Conservation (phyloP, 2,888 invertebrate species). For the Griposia aprilina region DNA sequence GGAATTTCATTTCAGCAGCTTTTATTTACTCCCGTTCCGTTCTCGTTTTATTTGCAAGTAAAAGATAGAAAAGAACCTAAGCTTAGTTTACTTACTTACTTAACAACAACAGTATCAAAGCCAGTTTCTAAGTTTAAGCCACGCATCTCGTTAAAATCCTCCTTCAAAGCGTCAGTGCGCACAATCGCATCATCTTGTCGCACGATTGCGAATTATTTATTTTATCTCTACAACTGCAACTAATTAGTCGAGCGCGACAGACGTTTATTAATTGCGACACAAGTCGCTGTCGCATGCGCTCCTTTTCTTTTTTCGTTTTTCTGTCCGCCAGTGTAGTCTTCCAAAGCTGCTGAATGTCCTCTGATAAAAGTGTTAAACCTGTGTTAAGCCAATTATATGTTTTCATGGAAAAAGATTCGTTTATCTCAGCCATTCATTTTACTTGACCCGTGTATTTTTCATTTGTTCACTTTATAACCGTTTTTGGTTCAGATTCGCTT, state of each 20-base stretch:
- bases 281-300: slow-evolving; percentile 79
- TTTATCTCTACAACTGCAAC: slow-evolving; percentile 82
- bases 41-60: not conserved
- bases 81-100: slow-evolving; percentile 15
- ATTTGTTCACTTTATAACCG: slow-evolving; percentile 48
- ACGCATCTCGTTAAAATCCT: slow-evolving; percentile 70
- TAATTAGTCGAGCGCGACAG: slow-evolving; percentile 87
- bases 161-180: slow-evolving; percentile 71
- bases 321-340: slow-evolving; percentile 80
- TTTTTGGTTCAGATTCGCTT: slow-evolving; percentile 41
- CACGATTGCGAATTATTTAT: slow-evolving; percentile 80
- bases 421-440: slow-evolving; percentile 59
- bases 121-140: slow-evolving; percentile 53
- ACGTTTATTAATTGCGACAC: slow-evolving; percentile 89
- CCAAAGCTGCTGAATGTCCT: slow-evolving; percentile 76
- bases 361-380: slow-evolving; percentile 72
- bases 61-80: not conserved
- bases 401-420: slow-evolving; percentile 54
- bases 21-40: too few relatives aligned
- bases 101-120: slow-evolving; percentile 32
- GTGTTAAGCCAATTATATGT: slow-evolving; percentile 69
- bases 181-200: slow-evolving; percentile 73
- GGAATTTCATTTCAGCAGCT: not conserved
- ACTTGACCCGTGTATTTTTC: slow-evolving; percentile 53
- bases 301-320: slow-evolving; percentile 74